phyloP scores from a whole-genome alignment of 2,888 invertebrate species.

The Choreutis nemorana region DNA sequence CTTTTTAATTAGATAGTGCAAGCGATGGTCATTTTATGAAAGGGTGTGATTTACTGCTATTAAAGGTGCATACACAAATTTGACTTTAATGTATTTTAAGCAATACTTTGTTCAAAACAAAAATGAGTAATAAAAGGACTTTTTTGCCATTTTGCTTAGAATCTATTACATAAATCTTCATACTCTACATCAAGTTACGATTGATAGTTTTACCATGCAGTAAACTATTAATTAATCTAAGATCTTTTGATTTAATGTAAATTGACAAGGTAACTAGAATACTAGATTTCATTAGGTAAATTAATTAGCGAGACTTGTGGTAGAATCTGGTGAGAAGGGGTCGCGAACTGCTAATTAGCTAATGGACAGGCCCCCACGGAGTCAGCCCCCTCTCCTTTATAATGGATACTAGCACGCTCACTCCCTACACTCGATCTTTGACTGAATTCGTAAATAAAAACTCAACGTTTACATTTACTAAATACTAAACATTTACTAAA shows the following conservation, averaged over 20 bases:
- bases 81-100: too few species aligned
- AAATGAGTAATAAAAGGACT: too few species aligned
- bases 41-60: slow-evolving; percentile 42
- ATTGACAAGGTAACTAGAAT: too few species aligned
- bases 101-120: too few species aligned
- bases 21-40: slow-evolving; percentile 23
- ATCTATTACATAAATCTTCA: too few species aligned
- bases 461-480: background rate
- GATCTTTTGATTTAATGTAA: too few species aligned
- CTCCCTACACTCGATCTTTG: slow-evolving; percentile 12
- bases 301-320: slow-evolving; percentile 48
- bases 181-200: too few species aligned
- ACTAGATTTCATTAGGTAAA: slow-evolving; percentile 10
- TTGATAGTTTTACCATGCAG: too few species aligned
- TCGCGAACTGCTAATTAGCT: slow-evolving; percentile 51
- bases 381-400: slow-evolving; percentile 15
- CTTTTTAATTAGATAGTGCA: slow-evolving; percentile 54
- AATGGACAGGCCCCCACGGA: slow-evolving; percentile 48
- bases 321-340: slow-evolving; percentile 58
- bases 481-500: too few species aligned
- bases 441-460: too few species aligned
- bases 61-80: slow-evolving; percentile 7
- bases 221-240: too few species aligned
- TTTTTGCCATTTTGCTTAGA: too few species aligned
- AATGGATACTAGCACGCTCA: slow-evolving; percentile 59